phyloP scores from a whole-genome alignment of 2,113 vertebrate species.

The Pogona vitticeps region DNA sequence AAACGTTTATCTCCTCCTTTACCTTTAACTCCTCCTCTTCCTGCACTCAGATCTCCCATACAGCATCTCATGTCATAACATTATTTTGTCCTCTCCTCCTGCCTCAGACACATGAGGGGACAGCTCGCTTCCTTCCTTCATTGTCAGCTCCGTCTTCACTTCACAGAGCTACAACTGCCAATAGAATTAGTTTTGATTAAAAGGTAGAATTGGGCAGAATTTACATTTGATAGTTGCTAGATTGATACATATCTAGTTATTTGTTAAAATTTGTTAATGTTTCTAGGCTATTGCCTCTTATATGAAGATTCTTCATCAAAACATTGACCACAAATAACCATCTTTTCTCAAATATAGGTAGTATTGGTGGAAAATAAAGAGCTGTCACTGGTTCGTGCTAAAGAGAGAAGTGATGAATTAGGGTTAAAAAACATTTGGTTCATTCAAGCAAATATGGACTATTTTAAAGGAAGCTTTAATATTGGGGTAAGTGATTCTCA shows the following conservation, averaged over 20 bases:
- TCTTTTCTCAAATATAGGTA: constrained; percentile 77
- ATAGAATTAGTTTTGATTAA: neutral
- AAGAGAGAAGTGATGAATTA: constrained; percentile 84
- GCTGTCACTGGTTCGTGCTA: constrained; percentile 89
- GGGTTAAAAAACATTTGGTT: constrained; percentile 90
- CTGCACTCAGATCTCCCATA: too few species aligned
- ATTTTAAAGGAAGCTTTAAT: constrained; percentile 91
- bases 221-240: neutral
- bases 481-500: constrained; percentile 87
- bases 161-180: too few species aligned
- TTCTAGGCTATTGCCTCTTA: neutral
- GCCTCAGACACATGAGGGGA: too few species aligned
- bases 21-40: too few species aligned
- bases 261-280: neutral
- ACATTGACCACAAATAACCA: neutral
- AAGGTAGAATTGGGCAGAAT: neutral
- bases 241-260: neutral
- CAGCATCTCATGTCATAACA: too few species aligned
- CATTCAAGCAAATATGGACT: constrained; percentile 95
- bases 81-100: too few species aligned
- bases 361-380: constrained; percentile 97
- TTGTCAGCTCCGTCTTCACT: too few species aligned
- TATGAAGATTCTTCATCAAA: neutral
- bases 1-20: too few species aligned
- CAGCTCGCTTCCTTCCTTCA: too few species aligned